Evolutionary conservation across 1,140 invertebrate species (phyloP), one percentile per base, ranked within the genome.

Genomic region (Olivierus martensii): DNA sequence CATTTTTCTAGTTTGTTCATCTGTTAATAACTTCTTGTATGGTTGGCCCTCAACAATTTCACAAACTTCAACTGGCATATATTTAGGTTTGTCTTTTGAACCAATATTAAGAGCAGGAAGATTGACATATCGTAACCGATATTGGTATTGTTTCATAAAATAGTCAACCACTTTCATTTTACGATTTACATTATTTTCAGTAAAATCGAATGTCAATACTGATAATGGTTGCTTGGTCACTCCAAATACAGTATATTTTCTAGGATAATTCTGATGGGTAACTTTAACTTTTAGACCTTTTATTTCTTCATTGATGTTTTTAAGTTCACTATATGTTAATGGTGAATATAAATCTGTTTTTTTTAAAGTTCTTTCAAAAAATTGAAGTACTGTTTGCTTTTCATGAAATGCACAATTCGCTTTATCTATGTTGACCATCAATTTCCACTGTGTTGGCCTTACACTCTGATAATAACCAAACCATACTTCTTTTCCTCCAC

Each of bases 61-160:
- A 44, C 67, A 69, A 17, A 66, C 55, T 58, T 67, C 66, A 9
- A 67, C 28, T 3, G 67, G 66, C n/a, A 67, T 58, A 49, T 61
- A 63, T 28, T 55, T 61, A 2, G 21, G n/a, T 35, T 45, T 43
- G 3, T 19, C 35, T 14, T 36, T 28, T 7, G 18, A 60, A 12
- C 66, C 66, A 12, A 66, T 62, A 41, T 62, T 57, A 12, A 67
- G 48, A 51, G 66, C 68, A 6, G 67, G 65, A 11, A 67, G 48
- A 43, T 59, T 53, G 3, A 61, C 58, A 39, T 56, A 63, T 43
- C 52, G 46, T 10, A 69, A 22, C 9, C 9, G 4, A 6, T 6
- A 18, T 18, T 9, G 35, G 14, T 57, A 47, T 9, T 46, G 15
- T 0, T 15, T 15, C 1, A 12, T n/a, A 43, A 57, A 57, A 45